These are phyloP conservation scores for Electrophaes corylata DNA, from an alignment of 2,888 invertebrate species.

Conservation along the genomic window DNA sequence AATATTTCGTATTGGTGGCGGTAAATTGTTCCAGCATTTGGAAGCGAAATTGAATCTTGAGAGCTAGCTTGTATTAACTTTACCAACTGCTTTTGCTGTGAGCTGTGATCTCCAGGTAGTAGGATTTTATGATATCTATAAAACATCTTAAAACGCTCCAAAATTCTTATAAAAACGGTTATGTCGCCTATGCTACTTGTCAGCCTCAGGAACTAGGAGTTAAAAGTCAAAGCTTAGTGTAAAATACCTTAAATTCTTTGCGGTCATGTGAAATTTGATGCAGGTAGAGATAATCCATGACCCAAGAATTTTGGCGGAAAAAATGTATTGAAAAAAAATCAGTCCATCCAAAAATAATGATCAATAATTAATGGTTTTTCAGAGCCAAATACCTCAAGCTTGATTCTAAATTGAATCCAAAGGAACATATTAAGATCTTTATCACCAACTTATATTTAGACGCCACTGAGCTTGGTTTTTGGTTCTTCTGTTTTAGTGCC, in stretches of 20 bases:
- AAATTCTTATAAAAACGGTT: constrained; percentile 69
- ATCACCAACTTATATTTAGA: too few species aligned
- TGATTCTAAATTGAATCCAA: neutral
- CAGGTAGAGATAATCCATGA: constrained; percentile 29
- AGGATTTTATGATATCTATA: constrained; percentile 53
- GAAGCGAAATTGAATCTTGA: too few species aligned
- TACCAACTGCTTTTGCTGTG: neutral
- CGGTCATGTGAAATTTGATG: constrained; percentile 39
- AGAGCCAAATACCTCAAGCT: neutral
- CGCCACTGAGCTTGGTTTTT: too few species aligned
- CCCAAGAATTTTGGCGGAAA: constrained; percentile 9
- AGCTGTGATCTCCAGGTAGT: constrained; percentile 63
- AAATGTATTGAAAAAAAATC: neutral
- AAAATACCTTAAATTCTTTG: constrained; percentile 45
- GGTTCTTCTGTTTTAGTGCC: too few species aligned
- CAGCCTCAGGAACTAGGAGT: constrained; percentile 61
- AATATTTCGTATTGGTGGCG: too few species aligned
- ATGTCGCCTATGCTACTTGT: constrained; percentile 48
- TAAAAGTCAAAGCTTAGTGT: constrained; percentile 59
- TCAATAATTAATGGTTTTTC: neutral
- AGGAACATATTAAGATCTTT: too few species aligned
- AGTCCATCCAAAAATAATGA: neutral
- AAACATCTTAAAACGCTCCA: constrained; percentile 53
- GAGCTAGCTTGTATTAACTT: neutral
- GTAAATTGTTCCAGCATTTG: too few species aligned